Base-by-base conservation (phyloP, 92 coral and sea anemone genomes). In the Phenganax stokvisi region DNA sequence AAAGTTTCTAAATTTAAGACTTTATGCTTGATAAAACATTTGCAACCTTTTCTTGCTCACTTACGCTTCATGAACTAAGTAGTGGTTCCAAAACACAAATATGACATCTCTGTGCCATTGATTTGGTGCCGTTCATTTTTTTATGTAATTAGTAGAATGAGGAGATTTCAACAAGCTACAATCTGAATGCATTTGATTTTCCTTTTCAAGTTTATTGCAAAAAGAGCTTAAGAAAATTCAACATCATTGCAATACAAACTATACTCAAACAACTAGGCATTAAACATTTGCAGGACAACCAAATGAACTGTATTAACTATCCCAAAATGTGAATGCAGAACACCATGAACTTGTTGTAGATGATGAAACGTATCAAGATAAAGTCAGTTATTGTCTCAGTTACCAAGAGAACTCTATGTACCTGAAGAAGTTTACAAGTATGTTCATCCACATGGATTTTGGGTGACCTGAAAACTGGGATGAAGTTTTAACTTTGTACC, bases 261-360 rank as follows among this genome's bases (percentile, higher is more conserved):
- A 37, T 37, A 37, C 5, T 5, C 47, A 5, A 5, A 37, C 2
- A 37, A 37, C 3, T 11, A 66, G 51, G 72, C 72, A 66, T 66
- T 47, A 66, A 27, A 20, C 72, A 10, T 74, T 81, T 77, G 83
- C 63, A 82, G 72, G 89, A 76, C 69, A 79, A 84, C 87, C 87
- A 13, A 84, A 84, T 29, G 84, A 77, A 77, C 83, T 86, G 71
- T 86, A 81, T 65, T 86, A 72, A 73, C 71, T 86, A 81, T 82
- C 85, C 30, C 85, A 86, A 81, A 73, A 85, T 86, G 83, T 81
- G 47, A 77, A 86, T 86, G 89, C 85, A 63, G 89, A 80, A 75
- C 75, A 86, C 81, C 81, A 86, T 55, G 28, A 81, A 85, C 89
- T 81, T 65, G 82, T 65, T 66, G 85, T 86, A 70, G 89, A 81